These are phyloP conservation scores for Diogma glabrata DNA, from an alignment of 2,888 invertebrate genomes.

Conservation along the genomic window DNA sequence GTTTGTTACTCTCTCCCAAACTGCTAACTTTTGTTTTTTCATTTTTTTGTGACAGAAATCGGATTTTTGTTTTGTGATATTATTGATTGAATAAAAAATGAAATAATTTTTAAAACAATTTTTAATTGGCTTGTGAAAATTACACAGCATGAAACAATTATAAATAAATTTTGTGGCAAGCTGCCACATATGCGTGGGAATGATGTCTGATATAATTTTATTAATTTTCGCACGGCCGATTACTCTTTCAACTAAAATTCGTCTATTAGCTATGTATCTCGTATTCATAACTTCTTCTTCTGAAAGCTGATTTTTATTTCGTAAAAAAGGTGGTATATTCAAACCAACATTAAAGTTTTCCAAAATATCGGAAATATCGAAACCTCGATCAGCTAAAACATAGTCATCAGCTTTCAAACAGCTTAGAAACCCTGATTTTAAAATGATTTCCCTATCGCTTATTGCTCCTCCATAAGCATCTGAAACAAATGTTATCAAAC, in stretches of 20 bases:
- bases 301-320: not conserved
- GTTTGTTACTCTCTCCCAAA: too few relatives aligned
- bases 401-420: not conserved
- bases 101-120: too few relatives aligned
- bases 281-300: not conserved
- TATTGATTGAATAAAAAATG: too few relatives aligned
- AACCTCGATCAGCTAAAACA: not conserved
- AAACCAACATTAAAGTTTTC: not conserved
- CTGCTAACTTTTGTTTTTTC: too few relatives aligned
- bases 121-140: not conserved
- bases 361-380: not conserved
- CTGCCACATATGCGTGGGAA: not conserved
- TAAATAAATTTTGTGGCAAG: not conserved
- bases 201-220: not conserved
- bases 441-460: not conserved
- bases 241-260: not conserved
- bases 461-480: not conserved
- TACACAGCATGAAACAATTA: not conserved
- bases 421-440: not conserved
- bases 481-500: not conserved
- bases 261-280: not conserved
- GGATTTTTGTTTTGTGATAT: too few relatives aligned
- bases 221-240: not conserved
- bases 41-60: too few relatives aligned
- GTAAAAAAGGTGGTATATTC: not conserved